Conservation (phyloP, 2,888 invertebrate genomes). For the Drepana falcataria region DNA sequence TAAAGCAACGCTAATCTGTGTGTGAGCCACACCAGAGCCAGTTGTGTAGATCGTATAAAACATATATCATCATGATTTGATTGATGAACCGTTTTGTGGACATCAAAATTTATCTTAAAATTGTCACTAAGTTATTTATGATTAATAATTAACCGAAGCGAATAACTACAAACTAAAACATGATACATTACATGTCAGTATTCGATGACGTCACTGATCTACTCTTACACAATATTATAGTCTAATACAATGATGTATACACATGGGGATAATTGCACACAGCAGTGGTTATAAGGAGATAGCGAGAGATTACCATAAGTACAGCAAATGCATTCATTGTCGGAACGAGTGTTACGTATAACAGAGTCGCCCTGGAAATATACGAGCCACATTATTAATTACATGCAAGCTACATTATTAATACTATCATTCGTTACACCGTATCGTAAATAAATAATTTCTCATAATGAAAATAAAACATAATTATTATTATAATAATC, state of each 20-base stretch:
- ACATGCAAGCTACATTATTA: constrained; percentile 44
- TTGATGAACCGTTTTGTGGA: constrained; percentile 51
- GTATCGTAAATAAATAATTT: constrained; percentile 64
- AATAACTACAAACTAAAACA: constrained; percentile 71
- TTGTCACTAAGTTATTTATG: constrained; percentile 73
- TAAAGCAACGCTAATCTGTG: constrained; percentile 62
- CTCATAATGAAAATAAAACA: constrained; percentile 60
- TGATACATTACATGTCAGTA: constrained; percentile 68
- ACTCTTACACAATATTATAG: constrained; percentile 45
- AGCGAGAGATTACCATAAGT: constrained; percentile 55
- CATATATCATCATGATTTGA: constrained; percentile 57
- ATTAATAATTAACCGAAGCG: constrained; percentile 72
- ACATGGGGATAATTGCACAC: constrained; percentile 67
- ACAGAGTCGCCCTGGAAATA: constrained; percentile 35
- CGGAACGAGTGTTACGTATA: constrained; percentile 28
- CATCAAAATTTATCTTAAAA: constrained; percentile 60
- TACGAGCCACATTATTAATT: no score
- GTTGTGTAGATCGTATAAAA: constrained; percentile 64
- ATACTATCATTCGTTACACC: constrained; percentile 53
- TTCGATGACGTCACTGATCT: constrained; percentile 57
- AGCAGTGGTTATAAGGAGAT: constrained; percentile 56
- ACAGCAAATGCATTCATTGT: constrained; percentile 41
- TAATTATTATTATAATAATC: constrained; percentile 42
- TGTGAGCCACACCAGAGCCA: constrained; percentile 45
- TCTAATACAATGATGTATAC: constrained; percentile 73